Conservation (phyloP, 2,113 vertebrate genomes). For the Vimba vimba region DNA sequence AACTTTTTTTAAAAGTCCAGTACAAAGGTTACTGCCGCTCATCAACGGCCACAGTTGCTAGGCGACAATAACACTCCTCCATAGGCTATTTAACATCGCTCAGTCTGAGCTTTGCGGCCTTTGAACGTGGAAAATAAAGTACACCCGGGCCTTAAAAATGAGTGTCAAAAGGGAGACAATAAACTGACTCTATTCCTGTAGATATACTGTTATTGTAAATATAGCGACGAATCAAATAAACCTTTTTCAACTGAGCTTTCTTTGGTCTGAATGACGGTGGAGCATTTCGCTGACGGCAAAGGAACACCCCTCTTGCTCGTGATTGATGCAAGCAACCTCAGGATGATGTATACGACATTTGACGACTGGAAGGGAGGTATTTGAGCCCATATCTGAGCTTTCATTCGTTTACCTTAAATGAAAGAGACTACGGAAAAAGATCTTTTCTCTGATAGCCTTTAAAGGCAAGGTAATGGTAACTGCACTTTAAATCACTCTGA, state of each 20-base stretch:
- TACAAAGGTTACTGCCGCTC: too few relatives aligned
- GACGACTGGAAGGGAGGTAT: neutral
- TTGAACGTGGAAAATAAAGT: too few relatives aligned
- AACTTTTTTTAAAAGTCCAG: too few relatives aligned
- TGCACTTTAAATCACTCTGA: constrained; percentile 3
- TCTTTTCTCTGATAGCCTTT: neutral
- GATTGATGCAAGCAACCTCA: neutral
- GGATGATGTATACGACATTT: neutral
- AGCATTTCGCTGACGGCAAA: neutral
- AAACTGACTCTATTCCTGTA: neutral
- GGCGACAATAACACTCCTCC: too few relatives aligned
- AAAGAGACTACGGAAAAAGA: neutral
- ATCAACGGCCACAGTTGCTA: too few relatives aligned
- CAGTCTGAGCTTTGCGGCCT: too few relatives aligned
- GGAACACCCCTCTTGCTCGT: neutral
- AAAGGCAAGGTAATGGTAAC: neutral
- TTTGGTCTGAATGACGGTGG: neutral
- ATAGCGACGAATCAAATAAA: neutral
- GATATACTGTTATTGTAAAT: neutral
- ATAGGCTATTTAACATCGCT: too few relatives aligned
- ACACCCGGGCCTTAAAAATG: too few relatives aligned
- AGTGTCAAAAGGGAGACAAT: neutral
- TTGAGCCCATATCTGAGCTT: neutral
- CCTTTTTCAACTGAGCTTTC: too few relatives aligned
- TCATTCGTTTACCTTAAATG: neutral